phyloP scores from a whole-genome alignment of 2,797 vertebrate species.

The Pristis pectinata region DNA sequence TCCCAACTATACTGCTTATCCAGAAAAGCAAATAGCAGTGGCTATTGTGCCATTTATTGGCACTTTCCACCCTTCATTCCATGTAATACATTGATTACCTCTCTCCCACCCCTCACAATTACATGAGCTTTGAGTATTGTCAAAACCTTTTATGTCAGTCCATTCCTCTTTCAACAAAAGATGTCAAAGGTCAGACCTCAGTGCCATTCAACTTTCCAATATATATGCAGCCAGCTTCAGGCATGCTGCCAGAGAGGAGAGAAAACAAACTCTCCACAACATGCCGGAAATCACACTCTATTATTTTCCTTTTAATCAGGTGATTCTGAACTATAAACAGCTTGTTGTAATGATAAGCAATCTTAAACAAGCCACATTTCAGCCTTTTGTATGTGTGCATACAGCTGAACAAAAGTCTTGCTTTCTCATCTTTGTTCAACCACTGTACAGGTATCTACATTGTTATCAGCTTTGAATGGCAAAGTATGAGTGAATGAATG shows the following conservation, averaged over 20 bases:
- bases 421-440: conserved; percentile 19
- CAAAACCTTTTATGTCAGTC: conserved; percentile 21
- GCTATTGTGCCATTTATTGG: neutral
- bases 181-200: neutral
- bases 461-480: neutral
- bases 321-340: conserved; percentile 11
- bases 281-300: neutral
- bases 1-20: neutral
- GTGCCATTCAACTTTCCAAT: neutral
- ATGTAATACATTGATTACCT: neutral
- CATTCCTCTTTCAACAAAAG: conserved; percentile 7
- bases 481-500: conserved; percentile 1
- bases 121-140: neutral
- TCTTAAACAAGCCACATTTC: conserved; percentile 25
- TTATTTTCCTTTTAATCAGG: neutral
- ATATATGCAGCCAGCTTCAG: conserved; percentile 1
- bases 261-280: neutral
- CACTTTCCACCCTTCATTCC: neutral
- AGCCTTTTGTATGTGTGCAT: neutral
- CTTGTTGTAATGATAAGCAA: conserved; percentile 20
- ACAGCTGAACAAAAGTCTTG: neutral
- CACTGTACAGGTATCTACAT: conserved; percentile 18
- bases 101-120: neutral
- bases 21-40: neutral
- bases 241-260: neutral